Percentiles rank a stretch among this genome's conserved stretches.
These are phyloP conservation scores for Corythoichthys intestinalis DNA, from an alignment of 2,113 vertebrate genomes.

Conservation along the genomic window DNA sequence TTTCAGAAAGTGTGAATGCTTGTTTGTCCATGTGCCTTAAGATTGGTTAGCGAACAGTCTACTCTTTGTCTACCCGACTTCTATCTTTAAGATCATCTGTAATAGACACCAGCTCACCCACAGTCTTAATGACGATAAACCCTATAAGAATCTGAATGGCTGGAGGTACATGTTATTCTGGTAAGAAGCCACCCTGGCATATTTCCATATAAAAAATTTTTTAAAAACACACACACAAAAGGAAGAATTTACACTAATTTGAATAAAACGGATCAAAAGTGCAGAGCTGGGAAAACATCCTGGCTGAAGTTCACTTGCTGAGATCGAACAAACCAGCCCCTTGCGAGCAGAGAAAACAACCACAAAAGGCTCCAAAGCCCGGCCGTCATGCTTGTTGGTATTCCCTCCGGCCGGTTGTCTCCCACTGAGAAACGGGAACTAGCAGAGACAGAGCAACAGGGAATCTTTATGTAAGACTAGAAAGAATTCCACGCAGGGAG, in stretches of 20 bases:
- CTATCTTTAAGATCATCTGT: no score
- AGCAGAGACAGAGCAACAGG: conserved; percentile 17
- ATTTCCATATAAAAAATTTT: neutral
- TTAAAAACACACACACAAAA: no score
- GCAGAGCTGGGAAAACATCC: neutral
- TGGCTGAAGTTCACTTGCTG: conserved; percentile 12
- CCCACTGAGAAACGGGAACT: conserved; percentile 40
- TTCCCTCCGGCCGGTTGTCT: conserved; percentile 63
- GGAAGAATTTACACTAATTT: conserved; percentile 1
- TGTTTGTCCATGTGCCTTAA: no score
- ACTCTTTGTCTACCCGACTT: no score
- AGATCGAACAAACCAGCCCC: conserved; percentile 60
- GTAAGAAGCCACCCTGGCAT: neutral
- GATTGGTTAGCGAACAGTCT: no score
- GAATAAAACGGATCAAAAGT: neutral
- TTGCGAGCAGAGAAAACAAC: conserved; percentile 55
- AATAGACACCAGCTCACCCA: no score
- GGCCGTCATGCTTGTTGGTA: conserved; percentile 60
- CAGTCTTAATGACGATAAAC: no score
- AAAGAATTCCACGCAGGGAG: no score
- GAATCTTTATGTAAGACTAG: neutral
- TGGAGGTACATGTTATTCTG: neutral
- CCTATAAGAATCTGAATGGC: no score
- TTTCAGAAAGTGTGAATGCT: no score
- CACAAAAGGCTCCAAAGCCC: conserved; percentile 54